Base-by-base conservation (phyloP, 2,113 vertebrate genomes). In the Perca schrenkii region DNA sequence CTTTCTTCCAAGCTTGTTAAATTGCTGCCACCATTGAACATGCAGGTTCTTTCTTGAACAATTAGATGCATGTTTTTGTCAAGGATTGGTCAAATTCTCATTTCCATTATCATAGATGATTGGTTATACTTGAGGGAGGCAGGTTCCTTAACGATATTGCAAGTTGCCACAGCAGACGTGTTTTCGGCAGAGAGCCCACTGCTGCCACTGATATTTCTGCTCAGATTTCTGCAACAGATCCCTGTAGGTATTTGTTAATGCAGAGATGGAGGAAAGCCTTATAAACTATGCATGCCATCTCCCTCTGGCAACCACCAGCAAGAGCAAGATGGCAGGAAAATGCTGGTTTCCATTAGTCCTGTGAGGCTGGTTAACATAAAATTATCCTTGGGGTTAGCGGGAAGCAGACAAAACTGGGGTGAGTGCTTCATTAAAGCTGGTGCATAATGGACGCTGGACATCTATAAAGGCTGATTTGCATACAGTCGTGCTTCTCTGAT, bases 271-370 rank as follows among this genome's bases (percentile, higher is more conserved):
- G 87, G 80, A 91, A 86, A 62, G 74, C 84, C 88, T 93, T 78
- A 92, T 93, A 90, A 93, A 93, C 75, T 93, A 93, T 93, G 91
- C 91, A 93, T 93, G 91, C 85, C 87, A 74, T 88, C 84, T 88
- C 91, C 92, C 90, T 88, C 86, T 66, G 84, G 90, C 90, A 90
- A 79, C 73, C 83, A 74, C 81, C 87, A 84, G 73, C 69, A 86
- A 85, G 91, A 80, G 71, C 74, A 89, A 88, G 89, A 91, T 89
- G 81, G 84, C 87, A 87, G 80, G 82, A 81, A 91, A 91, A 87
- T 74, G 83, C 86, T 91, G 74, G 88, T 91, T 93, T 88, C 90
- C 90, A 92, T 92, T 92, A 88, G 86, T 84, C 88, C 82, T 86
- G 52, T 74, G 87, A 85, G 86, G 84, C 88, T 91, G 84, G 82